phyloP scores from a whole-genome alignment of 1,140 invertebrate genomes.

The Calliphora vicina region DNA sequence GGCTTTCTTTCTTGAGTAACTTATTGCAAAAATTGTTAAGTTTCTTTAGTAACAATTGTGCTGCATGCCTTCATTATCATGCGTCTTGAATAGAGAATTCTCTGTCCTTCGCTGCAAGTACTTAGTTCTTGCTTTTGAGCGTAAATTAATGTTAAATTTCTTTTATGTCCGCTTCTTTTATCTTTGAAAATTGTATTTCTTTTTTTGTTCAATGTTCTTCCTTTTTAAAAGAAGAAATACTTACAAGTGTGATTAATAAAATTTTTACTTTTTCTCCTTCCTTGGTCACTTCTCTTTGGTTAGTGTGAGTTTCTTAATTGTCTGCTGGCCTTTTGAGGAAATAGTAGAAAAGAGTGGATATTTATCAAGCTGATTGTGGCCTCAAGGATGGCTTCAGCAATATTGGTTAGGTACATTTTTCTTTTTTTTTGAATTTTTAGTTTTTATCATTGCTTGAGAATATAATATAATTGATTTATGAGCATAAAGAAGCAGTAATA shows the following conservation, averaged over 20 bases:
- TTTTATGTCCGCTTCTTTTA: not conserved
- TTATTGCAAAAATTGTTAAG: no score
- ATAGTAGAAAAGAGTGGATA: not conserved
- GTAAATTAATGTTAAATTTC: not conserved
- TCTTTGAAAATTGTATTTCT: not conserved
- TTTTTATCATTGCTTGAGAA: not conserved
- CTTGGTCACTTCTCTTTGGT: not conserved
- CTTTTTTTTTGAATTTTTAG: not conserved
- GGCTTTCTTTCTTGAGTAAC: no score
- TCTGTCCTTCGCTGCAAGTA: no score
- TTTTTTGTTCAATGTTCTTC: no score
- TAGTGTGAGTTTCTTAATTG: not conserved
- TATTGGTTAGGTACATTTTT: not conserved
- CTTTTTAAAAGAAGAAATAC: not conserved
- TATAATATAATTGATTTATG: not conserved
- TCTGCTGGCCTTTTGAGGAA: not conserved
- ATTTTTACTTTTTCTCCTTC: no score
- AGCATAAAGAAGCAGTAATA: not conserved
- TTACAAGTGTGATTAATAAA: not conserved
- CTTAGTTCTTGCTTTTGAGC: not conserved
- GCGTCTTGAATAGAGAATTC: no score
- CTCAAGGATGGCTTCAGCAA: not conserved
- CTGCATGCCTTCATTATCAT: no score
- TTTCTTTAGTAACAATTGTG: no score
- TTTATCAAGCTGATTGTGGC: not conserved